phyloP scores from a whole-genome alignment of 2,888 invertebrate genomes.

The Dryococelus australis region DNA sequence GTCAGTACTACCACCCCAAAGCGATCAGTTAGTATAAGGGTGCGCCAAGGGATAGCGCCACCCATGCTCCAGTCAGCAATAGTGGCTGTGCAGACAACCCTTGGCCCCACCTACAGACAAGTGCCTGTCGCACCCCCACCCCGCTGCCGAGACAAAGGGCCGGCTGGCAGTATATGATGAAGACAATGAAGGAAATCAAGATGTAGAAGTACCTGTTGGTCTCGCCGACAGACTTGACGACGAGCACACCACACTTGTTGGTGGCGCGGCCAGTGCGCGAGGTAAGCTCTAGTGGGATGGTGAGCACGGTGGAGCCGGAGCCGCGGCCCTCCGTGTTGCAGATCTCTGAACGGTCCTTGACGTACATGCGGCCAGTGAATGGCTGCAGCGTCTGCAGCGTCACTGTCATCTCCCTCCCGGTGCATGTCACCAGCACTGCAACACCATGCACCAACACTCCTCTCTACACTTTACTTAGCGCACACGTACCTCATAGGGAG shows the following conservation, averaged over 20 bases:
- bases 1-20: too few species aligned
- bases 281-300: slow-evolving; percentile 62
- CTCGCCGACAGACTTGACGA: slow-evolving; percentile 62
- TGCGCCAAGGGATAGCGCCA: too few species aligned
- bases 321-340: slow-evolving; percentile 71
- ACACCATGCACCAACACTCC: not conserved
- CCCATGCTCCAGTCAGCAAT: too few species aligned
- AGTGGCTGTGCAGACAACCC: too few species aligned
- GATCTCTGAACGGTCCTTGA: slow-evolving; percentile 76
- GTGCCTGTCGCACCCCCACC: too few species aligned
- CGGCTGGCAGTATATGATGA: not conserved
- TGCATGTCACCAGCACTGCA: slow-evolving; percentile 81
- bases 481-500: too few species aligned
- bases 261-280: slow-evolving; percentile 55
- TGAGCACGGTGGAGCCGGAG: slow-evolving; percentile 62
- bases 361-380: slow-evolving; percentile 77
- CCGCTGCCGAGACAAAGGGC: too few species aligned
- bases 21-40: too few species aligned
- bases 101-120: too few species aligned
- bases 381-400: slow-evolving; percentile 61
- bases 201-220: slow-evolving; percentile 48
- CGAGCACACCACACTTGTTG: slow-evolving; percentile 64
- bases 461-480: too few species aligned
- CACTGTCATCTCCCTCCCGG: slow-evolving; percentile 72
- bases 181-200: not conserved